Base-by-base conservation (phyloP, 2,113 vertebrate genomes). In the Monopterus albus region DNA sequence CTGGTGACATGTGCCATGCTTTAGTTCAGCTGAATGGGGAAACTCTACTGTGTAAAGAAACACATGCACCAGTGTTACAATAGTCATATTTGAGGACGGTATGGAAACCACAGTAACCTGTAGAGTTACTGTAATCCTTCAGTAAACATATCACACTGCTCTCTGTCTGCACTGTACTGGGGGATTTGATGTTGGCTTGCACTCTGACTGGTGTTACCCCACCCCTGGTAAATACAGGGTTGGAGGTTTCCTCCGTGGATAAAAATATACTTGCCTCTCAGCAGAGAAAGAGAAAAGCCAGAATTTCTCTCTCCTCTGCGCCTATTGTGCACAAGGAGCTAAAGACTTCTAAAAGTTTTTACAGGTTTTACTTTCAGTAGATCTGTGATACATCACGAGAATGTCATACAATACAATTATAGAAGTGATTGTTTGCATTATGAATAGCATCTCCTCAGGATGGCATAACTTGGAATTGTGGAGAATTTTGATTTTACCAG, bases 211-310 rank as follows among this genome's bases (percentile, higher is more conserved):
- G 57, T 69, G 79, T 90, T 87, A 91, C 89, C 91, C 91, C 89
- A 87, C 83, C 90, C 91, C 91, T 88, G 87, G 82, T 91, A 91
- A 91, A 87, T 91, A 90, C 86, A 89, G 89, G 91, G 86, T 90
- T 89, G 72, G 88, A 90, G 91, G 87, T 92, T 92, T 91, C 83
- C 83, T 86, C 83, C 25, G 23, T 42, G 75, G 85, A 90, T 90
- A 89, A 91, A 92, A 92, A 92, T 91, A 92, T 76, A 83, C 78
- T 62, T 66, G 80, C 74, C 67, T 76, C 72, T 78, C 57, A 61
- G 72, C 69, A 62, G 62, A 85, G 75, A 70, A 53, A 73, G 73
- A 58, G 59, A 70, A 69, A 76, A 66, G 46, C 33, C 58, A 65
- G 58, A 79, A 69, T 69, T 81, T 58, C 33, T 81, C 29, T 65